These are phyloP conservation scores for Hyles vespertilio DNA, from an alignment of 1,140 invertebrate genomes.

Conservation along the genomic window DNA sequence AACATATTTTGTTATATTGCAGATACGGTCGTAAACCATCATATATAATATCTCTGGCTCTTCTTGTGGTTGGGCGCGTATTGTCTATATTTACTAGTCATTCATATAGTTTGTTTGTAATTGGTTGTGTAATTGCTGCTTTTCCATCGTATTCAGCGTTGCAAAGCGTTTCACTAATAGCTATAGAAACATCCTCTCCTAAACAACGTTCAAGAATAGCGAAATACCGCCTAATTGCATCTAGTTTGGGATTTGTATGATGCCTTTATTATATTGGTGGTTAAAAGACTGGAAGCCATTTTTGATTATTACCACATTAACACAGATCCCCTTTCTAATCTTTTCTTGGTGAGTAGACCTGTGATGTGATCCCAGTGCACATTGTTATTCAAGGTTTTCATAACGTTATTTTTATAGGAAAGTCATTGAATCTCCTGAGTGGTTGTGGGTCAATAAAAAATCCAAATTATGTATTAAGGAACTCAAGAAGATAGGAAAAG, in stretches of 20 bases:
- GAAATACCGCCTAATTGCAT: slow-evolving; percentile 45
- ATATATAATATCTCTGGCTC: slow-evolving; percentile 39
- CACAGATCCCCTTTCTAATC: slow-evolving; percentile 57
- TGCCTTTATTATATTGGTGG: slow-evolving; percentile 78
- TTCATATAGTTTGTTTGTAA: slow-evolving; percentile 42
- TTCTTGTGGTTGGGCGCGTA: slow-evolving; percentile 43
- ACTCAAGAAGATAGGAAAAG: slow-evolving; percentile 78
- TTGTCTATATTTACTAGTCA: slow-evolving; percentile 36
- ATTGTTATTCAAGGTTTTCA: not conserved
- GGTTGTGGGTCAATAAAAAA: slow-evolving; percentile 79
- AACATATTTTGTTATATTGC: slow-evolving; percentile 24
- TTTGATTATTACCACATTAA: slow-evolving; percentile 66
- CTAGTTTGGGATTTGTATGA: slow-evolving; percentile 74
- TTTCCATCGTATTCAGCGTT: slow-evolving; percentile 45
- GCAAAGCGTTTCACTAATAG: slow-evolving; percentile 46
- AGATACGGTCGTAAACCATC: slow-evolving; percentile 53
- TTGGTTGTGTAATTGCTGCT: slow-evolving; percentile 42
- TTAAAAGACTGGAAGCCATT: slow-evolving; percentile 76
- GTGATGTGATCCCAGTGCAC: not conserved
- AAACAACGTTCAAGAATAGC: slow-evolving; percentile 33
- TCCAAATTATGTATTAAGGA: slow-evolving; percentile 76
- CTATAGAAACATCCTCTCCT: slow-evolving; percentile 53
- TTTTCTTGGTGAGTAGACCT: slow-evolving; percentile 40
- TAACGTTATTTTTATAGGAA: slow-evolving; percentile 56
- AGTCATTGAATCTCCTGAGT: slow-evolving; percentile 79